Evolutionary conservation across 2,113 vertebrate species (phyloP), one percentile per base, ranked within the genome.

Genomic region (Hylia prasina): DNA sequence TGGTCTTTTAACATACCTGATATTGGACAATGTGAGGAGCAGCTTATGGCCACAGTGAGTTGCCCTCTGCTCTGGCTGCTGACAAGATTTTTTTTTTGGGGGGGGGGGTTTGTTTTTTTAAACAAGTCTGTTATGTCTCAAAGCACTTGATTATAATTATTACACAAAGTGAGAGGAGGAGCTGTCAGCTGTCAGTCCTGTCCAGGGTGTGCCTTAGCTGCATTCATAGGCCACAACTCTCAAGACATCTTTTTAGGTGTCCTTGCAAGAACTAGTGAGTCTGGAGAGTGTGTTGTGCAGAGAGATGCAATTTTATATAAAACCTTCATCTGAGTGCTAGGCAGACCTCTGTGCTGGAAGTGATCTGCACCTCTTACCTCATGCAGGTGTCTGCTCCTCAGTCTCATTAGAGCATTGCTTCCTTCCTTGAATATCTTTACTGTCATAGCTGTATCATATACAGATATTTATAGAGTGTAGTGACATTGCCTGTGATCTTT

Each of bases 391-490:
- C 92, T 66, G 64, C 71, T 83, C 39, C 68, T 73, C 2, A 2
- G 25, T 80, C 90, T 77, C 2, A 0, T 76, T 94, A 70, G 56
- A 66, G 63, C 35, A 2, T 81, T 92, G 58, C 86, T 75, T 93
- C 68, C 82, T 95, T 83, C 63, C 64, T 86, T 58, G 58, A 82
- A 23, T 96, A 25, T 70, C 68, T 81, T 78, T 50, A 13, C 90
- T 86, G 79, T 86, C 64, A 83, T 5, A 93, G 90, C 79, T 81
- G 51, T 72, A 73, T 95, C 76, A 50, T 66, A 35, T 6, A 14
- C 76, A 42, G 94, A 28, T 97, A 96, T 95, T 97, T 96, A 73
- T 95, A 95, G 95, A 48, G 57, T 28, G 25, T 18, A 89, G 86
- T 65, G 87, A 79, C 78, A 79, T 40, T 90, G 87, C 92, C 73